Percentiles rank a stretch among this genome's conserved stretches.
Evolutionary conservation across 2,797 vertebrate genomes (phyloP).

Genomic region (Triplophysa bombifrons): DNA sequence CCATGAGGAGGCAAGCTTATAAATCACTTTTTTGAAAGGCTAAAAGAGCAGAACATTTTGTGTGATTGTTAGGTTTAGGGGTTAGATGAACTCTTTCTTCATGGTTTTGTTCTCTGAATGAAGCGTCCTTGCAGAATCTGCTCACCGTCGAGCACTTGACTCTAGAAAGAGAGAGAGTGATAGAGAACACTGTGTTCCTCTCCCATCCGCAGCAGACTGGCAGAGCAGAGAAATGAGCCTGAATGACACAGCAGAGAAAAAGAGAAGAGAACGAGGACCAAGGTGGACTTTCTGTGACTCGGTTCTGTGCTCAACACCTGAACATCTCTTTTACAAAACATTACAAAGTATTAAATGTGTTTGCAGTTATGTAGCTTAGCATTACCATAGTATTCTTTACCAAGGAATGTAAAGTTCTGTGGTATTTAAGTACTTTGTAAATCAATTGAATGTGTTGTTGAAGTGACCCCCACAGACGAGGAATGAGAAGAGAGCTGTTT

Average conservation of each 20-base stretch:
- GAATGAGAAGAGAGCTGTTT: too few species aligned
- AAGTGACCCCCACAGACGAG: background rate
- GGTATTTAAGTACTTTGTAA: background rate
- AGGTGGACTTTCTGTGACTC: background rate
- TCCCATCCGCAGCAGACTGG: background rate
- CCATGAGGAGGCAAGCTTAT: too few species aligned
- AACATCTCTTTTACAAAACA: background rate
- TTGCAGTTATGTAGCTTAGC: too few species aligned
- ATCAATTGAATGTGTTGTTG: slow-evolving; percentile 31
- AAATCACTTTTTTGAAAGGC: too few species aligned
- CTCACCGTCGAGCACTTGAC: slow-evolving; percentile 20
- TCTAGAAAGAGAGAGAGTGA: slow-evolving; percentile 29
- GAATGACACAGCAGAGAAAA: background rate
- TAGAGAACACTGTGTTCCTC: slow-evolving; percentile 50
- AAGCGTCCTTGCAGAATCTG: background rate
- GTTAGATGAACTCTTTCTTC: background rate
- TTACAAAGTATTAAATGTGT: too few species aligned
- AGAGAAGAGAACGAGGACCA: slow-evolving; percentile 2
- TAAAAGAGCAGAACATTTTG: too few species aligned
- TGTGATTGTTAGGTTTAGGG: too few species aligned
- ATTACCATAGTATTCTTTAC: too few species aligned
- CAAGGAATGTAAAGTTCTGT: background rate
- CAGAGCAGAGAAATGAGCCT: too few species aligned
- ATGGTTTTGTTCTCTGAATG: slow-evolving; percentile 5
- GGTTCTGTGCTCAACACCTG: background rate